Conservation (phyloP, 1,140 invertebrate species). For the Gonatopus flavifemur region DNA sequence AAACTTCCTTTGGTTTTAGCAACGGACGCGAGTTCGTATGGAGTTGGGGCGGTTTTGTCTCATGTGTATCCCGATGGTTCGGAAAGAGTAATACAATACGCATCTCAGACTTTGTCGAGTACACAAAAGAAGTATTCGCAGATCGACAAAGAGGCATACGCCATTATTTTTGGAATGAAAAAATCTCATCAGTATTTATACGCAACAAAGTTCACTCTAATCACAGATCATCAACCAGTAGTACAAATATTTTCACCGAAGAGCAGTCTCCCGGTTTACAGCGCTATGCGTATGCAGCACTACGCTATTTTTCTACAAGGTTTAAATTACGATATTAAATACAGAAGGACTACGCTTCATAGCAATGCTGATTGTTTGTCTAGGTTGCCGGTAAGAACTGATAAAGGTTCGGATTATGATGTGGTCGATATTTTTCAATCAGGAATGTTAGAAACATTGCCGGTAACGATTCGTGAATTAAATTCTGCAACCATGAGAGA, state of each 20-base stretch:
- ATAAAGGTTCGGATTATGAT: too few species aligned
- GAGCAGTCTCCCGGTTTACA: conserved; percentile 21
- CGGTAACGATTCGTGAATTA: too few species aligned
- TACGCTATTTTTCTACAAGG: conserved; percentile 4
- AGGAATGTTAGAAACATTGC: too few species aligned
- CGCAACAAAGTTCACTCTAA: conserved; percentile 29
- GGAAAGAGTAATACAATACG: conserved; percentile 50
- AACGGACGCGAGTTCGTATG: too few species aligned
- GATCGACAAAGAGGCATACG: neutral
- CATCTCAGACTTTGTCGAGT: conserved; percentile 48
- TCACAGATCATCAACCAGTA: conserved; percentile 50
- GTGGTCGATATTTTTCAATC: too few species aligned
- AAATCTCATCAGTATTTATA: conserved; percentile 3
- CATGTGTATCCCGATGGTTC: conserved; percentile 40
- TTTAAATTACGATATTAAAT: neutral
- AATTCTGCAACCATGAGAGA: too few species aligned
- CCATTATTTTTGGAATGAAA: conserved; percentile 2
- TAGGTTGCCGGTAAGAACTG: too few species aligned
- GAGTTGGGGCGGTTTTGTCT: conserved; percentile 46
- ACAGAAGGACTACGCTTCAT: too few species aligned
- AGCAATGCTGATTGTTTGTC: too few species aligned
- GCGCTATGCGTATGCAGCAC: conserved; percentile 2
- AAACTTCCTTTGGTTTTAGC: conserved; percentile 17
- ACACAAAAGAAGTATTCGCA: conserved; percentile 56
- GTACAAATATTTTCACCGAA: too few species aligned